These are phyloP conservation scores for Amiota communis DNA, from an alignment of 2,888 invertebrate genomes.

Conservation along the genomic window DNA sequence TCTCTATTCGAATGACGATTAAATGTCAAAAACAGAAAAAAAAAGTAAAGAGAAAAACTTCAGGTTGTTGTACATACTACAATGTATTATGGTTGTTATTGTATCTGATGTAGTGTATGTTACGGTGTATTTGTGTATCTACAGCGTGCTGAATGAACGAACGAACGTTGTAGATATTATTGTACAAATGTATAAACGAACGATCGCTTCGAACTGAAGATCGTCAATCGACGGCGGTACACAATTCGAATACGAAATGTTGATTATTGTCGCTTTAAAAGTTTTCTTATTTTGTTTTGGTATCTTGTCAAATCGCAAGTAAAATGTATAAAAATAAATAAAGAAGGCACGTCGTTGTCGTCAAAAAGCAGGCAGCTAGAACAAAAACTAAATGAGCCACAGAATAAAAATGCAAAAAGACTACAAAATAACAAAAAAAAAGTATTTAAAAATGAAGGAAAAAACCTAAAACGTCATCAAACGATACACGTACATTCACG, in stretches of 20 bases:
- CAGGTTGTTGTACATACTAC: slow-evolving; percentile 19
- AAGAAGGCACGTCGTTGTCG: slow-evolving; percentile 2
- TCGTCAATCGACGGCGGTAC: slow-evolving; percentile 21
- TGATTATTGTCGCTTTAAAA: slow-evolving; percentile 23
- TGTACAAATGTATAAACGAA: slow-evolving; percentile 4
- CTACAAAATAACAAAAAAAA: neutral
- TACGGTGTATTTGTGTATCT: neutral
- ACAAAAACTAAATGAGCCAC: neutral
- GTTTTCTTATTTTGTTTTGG: slow-evolving; percentile 12
- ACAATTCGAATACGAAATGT: slow-evolving; percentile 39
- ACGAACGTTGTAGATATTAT: neutral
- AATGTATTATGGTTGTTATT: slow-evolving; percentile 16
- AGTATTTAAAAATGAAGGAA: neutral
- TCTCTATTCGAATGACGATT: slow-evolving; percentile 30
- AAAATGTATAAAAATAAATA: neutral
- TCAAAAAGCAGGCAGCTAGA: neutral
- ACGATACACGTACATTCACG: no score
- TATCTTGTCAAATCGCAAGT: slow-evolving; percentile 14
- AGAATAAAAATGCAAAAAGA: neutral
- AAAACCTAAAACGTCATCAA: neutral
- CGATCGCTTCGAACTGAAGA: neutral
- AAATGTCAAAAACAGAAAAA: slow-evolving; percentile 26
- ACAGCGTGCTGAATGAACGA: neutral
- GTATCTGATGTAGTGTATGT: slow-evolving; percentile 9
- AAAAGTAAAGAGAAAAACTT: slow-evolving; percentile 28